Evolutionary conservation across 2,888 invertebrate species (phyloP).

Genomic region (Scaptomyza caliginosa): DNA sequence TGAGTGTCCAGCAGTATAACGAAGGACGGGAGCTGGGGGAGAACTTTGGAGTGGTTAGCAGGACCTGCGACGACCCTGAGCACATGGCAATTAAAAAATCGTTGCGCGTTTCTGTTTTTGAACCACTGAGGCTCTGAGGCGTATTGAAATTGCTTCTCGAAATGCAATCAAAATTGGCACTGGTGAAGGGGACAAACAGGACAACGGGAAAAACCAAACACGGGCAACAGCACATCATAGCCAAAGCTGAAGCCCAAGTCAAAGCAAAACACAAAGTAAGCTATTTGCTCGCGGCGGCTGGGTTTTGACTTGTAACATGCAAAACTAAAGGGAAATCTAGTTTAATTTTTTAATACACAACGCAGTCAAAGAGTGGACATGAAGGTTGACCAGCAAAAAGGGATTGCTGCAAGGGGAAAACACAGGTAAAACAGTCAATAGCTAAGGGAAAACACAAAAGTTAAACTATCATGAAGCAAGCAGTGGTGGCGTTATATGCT

Average conservation of each 20-base stretch:
- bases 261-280: conserved; percentile 68
- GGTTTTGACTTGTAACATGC: conserved; percentile 49
- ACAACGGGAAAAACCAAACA: conserved; percentile 7
- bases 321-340: conserved; percentile 78
- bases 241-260: conserved; percentile 30
- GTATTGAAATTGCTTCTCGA: conserved; percentile 76
- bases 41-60: conserved; percentile 1
- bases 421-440: conserved; percentile 8
- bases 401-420: background rate
- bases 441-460: background rate
- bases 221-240: conserved; percentile 9
- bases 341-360: conserved; percentile 76
- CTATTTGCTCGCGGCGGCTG: conserved; percentile 61
- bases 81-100: conserved; percentile 77
- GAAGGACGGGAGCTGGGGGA: background rate
- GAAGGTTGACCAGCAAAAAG: conserved; percentile 10
- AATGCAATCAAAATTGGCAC: conserved; percentile 71
- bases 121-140: conserved; percentile 64
- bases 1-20: background rate
- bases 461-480: background rate
- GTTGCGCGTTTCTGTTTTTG: conserved; percentile 62
- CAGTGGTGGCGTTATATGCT: conserved; percentile 1
- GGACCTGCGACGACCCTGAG: conserved; percentile 48
- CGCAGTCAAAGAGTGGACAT: conserved; percentile 55
- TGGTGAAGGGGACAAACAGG: conserved; percentile 37